Evolutionary conservation across 2,113 vertebrate genomes (phyloP), one percentile per base, ranked within the genome.

Genomic region (Pycnonotus jocosus): DNA sequence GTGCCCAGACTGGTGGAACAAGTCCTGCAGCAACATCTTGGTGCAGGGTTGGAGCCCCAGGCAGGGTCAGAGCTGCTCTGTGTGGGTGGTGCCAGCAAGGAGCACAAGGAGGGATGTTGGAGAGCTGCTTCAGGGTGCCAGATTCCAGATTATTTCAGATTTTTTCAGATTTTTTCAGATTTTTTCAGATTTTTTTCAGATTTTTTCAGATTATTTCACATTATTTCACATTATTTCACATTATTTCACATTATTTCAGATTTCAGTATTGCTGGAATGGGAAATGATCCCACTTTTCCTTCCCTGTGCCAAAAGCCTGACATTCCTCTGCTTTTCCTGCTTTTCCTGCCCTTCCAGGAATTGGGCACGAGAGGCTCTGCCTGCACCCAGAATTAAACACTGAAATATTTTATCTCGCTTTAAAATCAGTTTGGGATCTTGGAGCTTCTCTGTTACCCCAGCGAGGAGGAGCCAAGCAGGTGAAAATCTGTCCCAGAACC

Each of bases 271-370:
- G 58, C 53, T 72, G 7, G 38, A 28, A 4, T 3, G 69, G 54
- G 79, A n/a, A 38, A 37, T 14, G 37, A 53, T 56, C 42, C 20
- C 33, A 2, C 5, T 54, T 54, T 12, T 45, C 69, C 53, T 16
- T 5, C 11, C 2, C 56, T 0, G 0, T 33, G 53, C 70, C 71
- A 27, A 7, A 83, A 37, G 30, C 42, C 28, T 5, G 5, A 11
- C 7, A 11, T 35, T 10, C 56, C 74, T 33, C 8, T 27, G 2
- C 25, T 68, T 58, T 64, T 56, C 85, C 79, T 60, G 56, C 45
- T 58, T 58, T 30, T n/a, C 56, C 56, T 44, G 57, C 78, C 58
- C 25, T n/a, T 30, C 42, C 38, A 38, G 38, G 38, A 38, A 38
- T 11, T 38, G 38, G 38, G 38, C 38, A 38, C 11, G 38, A 38